Evolutionary conservation across 2,797 vertebrate species (phyloP).

Genomic region (Enteromius paludinosus): DNA sequence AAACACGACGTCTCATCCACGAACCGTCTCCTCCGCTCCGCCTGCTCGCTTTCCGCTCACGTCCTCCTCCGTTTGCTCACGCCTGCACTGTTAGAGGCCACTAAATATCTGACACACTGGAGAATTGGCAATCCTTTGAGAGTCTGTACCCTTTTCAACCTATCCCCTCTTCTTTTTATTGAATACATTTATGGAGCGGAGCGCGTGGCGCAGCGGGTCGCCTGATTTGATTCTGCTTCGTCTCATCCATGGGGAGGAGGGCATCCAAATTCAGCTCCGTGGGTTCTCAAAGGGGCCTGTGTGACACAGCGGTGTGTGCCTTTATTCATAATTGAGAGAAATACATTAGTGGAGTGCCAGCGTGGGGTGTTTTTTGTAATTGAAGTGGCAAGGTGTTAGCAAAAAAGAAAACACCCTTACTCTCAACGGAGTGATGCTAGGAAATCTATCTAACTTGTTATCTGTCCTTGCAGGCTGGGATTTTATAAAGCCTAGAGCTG

Average conservation of each 20-base stretch:
- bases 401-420: conserved; percentile 31
- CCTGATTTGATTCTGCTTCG: conserved; percentile 61
- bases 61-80: conserved; percentile 55
- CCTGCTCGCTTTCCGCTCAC: conserved; percentile 54
- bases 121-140: conserved; percentile 60
- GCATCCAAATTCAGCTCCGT: conserved; percentile 46
- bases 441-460: conserved; percentile 33
- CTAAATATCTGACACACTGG: conserved; percentile 61
- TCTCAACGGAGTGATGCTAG: neutral
- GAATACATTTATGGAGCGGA: conserved; percentile 62
- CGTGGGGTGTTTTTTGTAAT: conserved; percentile 44
- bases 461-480: conserved; percentile 11
- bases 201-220: conserved; percentile 54
- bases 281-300: conserved; percentile 40
- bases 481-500: conserved; percentile 15
- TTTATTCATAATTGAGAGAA: conserved; percentile 51
- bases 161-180: conserved; percentile 61
- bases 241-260: conserved; percentile 29
- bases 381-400: conserved; percentile 48
- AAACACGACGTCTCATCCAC: conserved; percentile 51
- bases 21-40: neutral
- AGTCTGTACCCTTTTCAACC: conserved; percentile 60
- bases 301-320: conserved; percentile 45
- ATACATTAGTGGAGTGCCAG: conserved; percentile 43
- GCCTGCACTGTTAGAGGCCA: conserved; percentile 56